Base-by-base conservation (phyloP, 1,140 invertebrate genomes). In the Medauroidea extradentata region DNA sequence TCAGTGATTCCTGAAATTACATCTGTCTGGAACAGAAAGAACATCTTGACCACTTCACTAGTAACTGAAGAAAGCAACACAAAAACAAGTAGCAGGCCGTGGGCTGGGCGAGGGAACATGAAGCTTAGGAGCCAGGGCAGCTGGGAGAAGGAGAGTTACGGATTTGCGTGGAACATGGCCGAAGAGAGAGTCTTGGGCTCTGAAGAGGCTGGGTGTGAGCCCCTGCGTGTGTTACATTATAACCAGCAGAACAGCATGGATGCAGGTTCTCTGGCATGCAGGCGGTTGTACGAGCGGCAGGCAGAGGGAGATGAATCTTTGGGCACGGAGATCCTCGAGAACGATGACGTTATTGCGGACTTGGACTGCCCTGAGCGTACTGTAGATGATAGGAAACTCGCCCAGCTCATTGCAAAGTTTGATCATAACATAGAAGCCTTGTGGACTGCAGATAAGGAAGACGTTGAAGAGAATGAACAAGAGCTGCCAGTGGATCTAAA, bases 321-420 rank as follows among this genome's bases (percentile, higher is more conserved):
- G n/a, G n/a, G n/a, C n/a, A n/a, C 7, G 13, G 29, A 8, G n/a
- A n/a, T 14, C 27, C 11, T 14, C 16, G 29, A 14, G 23, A 14
- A 16, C 16, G 50, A 16, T 29, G 27, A n/a, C 21, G 25, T 14
- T n/a, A 11, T 16, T n/a, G 9, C 1, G 9, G 5, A 3, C n/a
- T 14, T n/a, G 14, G 25, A 14, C 7, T 21, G 23, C 21, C 34
- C 53, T 21, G 53, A 25, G 24, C 25, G 25, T 14, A 3, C 13
- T n/a, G 42, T 18, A 14, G 56, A 57, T 13, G 56, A 57, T 39
- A n/a, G 18, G 7, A 57, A 57, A 18, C 29, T 85, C 61, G 83
- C 82, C 5, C 79, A 83, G 63, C 79, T 85, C 57, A 78, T 85
- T 65, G 84, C 84, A 8, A 86, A 85, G 67, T 85, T 85, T 69